These are phyloP conservation scores for Trididemnum miniatum DNA, from an alignment of 23 tunicate genomes.

Conservation along the genomic window DNA sequence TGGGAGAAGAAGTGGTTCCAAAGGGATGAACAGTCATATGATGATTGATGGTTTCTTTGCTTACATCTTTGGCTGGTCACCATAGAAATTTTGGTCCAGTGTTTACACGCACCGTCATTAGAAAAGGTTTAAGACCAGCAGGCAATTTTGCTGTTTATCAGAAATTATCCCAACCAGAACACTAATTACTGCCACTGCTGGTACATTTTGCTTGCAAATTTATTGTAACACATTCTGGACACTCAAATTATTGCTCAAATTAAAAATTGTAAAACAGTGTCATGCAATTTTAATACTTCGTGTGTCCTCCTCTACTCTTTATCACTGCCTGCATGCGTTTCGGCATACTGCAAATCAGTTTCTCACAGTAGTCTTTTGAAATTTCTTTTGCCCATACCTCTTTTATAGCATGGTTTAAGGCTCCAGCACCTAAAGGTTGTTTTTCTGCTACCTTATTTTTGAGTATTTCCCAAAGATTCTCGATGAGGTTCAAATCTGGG, in stretches of 20 bases:
- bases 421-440: slow-evolving; percentile 20
- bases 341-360: slow-evolving; percentile 20
- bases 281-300: slow-evolving; percentile 2
- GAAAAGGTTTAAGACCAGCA: slow-evolving; percentile 27
- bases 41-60: no score
- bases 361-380: slow-evolving; percentile 21
- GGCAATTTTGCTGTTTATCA: slow-evolving; percentile 22
- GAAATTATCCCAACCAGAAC: slow-evolving; percentile 18
- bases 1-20: no score
- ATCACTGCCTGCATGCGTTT: slow-evolving; percentile 10
- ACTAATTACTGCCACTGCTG: slow-evolving; percentile 11
- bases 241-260: neutral
- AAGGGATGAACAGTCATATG: no score
- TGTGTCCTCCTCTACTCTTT: slow-evolving; percentile 26
- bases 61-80: no score
- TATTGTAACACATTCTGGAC: neutral
- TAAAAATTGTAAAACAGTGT: neutral
- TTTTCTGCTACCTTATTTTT: slow-evolving; percentile 16
- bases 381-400: slow-evolving; percentile 29
- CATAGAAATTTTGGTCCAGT: neutral
- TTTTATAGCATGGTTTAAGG: slow-evolving; percentile 14
- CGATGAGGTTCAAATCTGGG: slow-evolving; percentile 6
- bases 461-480: slow-evolving; percentile 13
- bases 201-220: no score
- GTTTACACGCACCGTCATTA: neutral